phyloP scores from a whole-genome alignment of 2,888 invertebrate genomes.

The Pandemis cinnamomeana region DNA sequence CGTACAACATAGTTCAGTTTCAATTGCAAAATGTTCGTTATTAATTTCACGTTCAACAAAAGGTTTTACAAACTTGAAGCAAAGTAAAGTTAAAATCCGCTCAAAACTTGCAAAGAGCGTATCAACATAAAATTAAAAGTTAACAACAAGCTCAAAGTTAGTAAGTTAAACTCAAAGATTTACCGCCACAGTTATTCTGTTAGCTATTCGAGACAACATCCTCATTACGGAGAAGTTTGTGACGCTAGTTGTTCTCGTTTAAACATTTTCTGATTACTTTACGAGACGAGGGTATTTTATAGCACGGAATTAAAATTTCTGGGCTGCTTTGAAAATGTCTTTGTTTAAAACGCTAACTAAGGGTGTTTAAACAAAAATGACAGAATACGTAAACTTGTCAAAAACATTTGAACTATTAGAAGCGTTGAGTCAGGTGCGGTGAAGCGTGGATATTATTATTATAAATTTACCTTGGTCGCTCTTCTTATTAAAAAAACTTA shows the following conservation, averaged over 20 bases:
- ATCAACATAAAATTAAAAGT: slow-evolving; percentile 30
- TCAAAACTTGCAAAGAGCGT: slow-evolving; percentile 22
- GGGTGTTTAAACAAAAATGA: neutral
- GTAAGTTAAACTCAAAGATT: slow-evolving; percentile 31
- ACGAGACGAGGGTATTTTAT: neutral
- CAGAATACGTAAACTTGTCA: neutral
- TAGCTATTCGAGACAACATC: slow-evolving; percentile 20
- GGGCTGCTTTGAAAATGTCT: too few species aligned
- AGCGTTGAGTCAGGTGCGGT: too few species aligned
- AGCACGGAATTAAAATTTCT: too few species aligned
- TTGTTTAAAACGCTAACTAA: neutral
- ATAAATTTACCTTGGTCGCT: too few species aligned
- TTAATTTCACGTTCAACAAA: slow-evolving; percentile 4
- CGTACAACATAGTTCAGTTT: too few species aligned
- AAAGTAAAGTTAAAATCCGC: slow-evolving; percentile 5
- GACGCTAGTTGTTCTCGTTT: neutral
- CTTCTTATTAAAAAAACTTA: too few species aligned
- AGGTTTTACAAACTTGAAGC: neutral
- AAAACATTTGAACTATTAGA: neutral
- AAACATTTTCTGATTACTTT: slow-evolving; percentile 5
- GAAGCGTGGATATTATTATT: too few species aligned
- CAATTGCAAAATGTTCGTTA: slow-evolving; percentile 1
- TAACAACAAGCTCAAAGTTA: slow-evolving; percentile 26
- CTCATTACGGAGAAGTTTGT: slow-evolving; percentile 9
- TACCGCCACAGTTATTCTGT: slow-evolving; percentile 25